A percentile compares a stretch with the other conserved stretches of the same genome.
Evolutionary conservation across 2,888 invertebrate genomes (phyloP).

Genomic region (Noctuana brunneofusca): DNA sequence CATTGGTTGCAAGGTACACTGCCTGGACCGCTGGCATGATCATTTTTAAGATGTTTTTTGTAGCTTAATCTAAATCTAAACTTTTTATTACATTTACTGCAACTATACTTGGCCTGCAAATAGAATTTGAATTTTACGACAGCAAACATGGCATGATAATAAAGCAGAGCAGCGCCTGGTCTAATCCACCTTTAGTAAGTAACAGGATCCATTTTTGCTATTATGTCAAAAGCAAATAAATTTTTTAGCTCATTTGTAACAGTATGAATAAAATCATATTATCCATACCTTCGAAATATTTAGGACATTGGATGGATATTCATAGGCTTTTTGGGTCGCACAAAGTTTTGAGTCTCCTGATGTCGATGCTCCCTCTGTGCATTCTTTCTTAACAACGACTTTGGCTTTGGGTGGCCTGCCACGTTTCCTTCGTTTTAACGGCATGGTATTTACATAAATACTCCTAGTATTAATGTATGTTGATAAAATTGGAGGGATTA

Average conservation of each 20-base stretch:
- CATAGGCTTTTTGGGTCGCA: constrained; percentile 5
- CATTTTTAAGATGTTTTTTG: constrained; percentile 85
- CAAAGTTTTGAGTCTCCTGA: neutral
- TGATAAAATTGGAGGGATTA: constrained; percentile 49
- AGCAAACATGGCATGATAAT: neutral
- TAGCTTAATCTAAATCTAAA: constrained; percentile 87
- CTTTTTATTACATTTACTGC: constrained; percentile 86
- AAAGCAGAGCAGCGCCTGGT: constrained; percentile 16
- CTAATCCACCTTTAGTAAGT: constrained; percentile 3
- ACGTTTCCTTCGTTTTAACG: constrained; percentile 61
- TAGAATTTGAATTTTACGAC: neutral
- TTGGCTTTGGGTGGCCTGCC: constrained; percentile 46
- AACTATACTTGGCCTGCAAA: constrained; percentile 48
- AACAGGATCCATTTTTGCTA: constrained; percentile 13
- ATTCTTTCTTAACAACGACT: constrained; percentile 6
- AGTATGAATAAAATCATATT: neutral
- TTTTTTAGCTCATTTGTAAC: neutral
- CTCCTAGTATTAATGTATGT: constrained; percentile 43
- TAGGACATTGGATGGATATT: neutral
- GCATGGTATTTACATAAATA: constrained; percentile 48
- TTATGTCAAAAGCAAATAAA: neutral
- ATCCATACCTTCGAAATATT: neutral
- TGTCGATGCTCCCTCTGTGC: neutral
- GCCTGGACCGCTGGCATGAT: constrained; percentile 85
- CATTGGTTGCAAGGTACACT: constrained; percentile 86